phyloP scores from a whole-genome alignment of 1,140 invertebrate species.

The Rhopalosiphum padi region DNA sequence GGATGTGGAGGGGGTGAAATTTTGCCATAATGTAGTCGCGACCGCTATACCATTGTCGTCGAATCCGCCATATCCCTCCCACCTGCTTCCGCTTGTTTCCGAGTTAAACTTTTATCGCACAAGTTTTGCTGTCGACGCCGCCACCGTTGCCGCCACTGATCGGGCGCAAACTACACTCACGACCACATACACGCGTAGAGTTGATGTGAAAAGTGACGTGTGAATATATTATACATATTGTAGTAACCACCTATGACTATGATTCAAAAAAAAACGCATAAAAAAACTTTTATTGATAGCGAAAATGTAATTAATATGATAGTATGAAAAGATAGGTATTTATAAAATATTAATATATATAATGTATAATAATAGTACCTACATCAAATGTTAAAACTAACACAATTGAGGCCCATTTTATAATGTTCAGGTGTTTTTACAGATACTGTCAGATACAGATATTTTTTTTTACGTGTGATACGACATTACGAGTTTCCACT shows the following conservation, averaged over 20 bases:
- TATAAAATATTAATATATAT: not conserved
- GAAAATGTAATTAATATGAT: not conserved
- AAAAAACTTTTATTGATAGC: not conserved
- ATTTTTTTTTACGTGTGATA: not conserved
- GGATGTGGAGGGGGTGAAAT: not conserved
- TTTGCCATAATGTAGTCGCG: constrained; percentile 14
- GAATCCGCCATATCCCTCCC: not conserved
- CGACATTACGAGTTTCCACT: not conserved
- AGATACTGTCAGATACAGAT: no score
- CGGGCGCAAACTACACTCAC: not conserved
- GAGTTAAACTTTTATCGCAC: constrained; percentile 51
- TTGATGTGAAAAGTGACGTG: not conserved
- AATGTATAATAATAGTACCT: not conserved
- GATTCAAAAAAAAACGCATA: not conserved
- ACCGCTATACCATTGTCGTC: constrained; percentile 26
- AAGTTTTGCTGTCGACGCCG: not conserved
- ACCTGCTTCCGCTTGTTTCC: not conserved
- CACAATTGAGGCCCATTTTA: not conserved
- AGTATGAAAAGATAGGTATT: not conserved
- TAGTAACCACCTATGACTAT: not conserved
- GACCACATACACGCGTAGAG: not conserved
- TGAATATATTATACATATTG: not conserved
- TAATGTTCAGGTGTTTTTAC: not conserved
- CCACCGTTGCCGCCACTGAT: not conserved
- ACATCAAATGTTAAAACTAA: not conserved